These are phyloP conservation scores for Eugnorisma glareosa DNA, from an alignment of 2,888 invertebrate genomes.

Conservation along the genomic window DNA sequence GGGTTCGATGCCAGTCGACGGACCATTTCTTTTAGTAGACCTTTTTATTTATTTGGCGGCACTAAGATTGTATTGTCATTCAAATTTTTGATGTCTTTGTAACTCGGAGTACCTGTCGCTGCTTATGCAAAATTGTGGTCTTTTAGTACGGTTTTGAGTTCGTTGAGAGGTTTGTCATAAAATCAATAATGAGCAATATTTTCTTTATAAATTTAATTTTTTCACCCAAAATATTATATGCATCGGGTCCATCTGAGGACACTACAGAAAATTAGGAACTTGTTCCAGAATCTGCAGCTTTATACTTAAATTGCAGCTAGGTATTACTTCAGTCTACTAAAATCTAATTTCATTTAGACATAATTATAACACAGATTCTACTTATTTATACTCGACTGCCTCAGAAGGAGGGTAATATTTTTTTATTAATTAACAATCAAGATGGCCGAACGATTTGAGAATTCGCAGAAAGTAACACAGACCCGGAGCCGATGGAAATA, in stretches of 20 bases:
- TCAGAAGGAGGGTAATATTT: no score
- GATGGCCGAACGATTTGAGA: background rate
- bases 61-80: conserved; percentile 42
- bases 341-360: background rate
- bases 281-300: background rate
- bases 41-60: conserved; percentile 42
- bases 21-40: conserved; percentile 42
- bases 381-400: background rate
- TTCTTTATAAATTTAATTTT: background rate
- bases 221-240: background rate
- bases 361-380: background rate
- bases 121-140: conserved; percentile 45
- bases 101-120: conserved; percentile 29
- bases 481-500: background rate
- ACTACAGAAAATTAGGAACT: background rate
- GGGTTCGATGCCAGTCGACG: conserved; percentile 30
- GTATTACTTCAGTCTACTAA: background rate
- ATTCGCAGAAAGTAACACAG: background rate
- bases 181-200: background rate
- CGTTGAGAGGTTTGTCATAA: conserved; percentile 8
- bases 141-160: conserved; percentile 11
- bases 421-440: no score
- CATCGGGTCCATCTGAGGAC: background rate
- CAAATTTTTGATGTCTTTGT: conserved; percentile 43
- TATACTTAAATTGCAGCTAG: background rate